Base-by-base conservation (phyloP, 2,113 vertebrate genomes). In the Pleuronectes platessa region DNA sequence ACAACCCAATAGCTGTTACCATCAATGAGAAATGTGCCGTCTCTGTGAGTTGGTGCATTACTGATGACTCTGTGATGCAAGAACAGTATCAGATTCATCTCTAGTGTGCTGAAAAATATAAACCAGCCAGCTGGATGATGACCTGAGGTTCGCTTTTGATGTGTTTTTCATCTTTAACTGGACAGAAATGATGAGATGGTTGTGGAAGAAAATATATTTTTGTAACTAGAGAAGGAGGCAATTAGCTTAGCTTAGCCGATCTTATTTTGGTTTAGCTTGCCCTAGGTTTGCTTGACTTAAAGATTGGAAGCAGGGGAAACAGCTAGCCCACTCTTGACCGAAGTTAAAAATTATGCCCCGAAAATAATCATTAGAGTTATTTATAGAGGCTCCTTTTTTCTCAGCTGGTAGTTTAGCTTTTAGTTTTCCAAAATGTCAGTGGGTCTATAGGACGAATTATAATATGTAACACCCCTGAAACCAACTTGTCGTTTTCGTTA, bases 61-160 rank as follows among this genome's bases (percentile, higher is more conserved):
- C 15, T 78, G 21, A 27, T 65, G 26, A 54, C 9, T 27, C 15
- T 3, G 15, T 40, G 27, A 61, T 71, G 56, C 10, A 62, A 72
- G 47, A 53, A 5, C 5, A 61, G 18, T 5, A 67, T 51, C 18
- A 56, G 26, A 53, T 73, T 42, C 5, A 66, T 69, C 27, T 62
- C 47, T 14, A 65, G 20, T 49, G 5, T 21, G 42, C 4, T 12
- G 40, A 1, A 0, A 8, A 67, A 73, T 61, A 53, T 9, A 20
- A 26, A 71, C 5, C 31, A 54, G 27, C 21, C 20, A 64, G 40
- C 45, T 17, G 45, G 13, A 15, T 49, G 45, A 49, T 15, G 11
- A 45, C 11, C 60, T 7, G 17, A 10, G 23, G 5, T 12, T 40
- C 14, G n/a, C 8, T 51, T 70, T 59, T 9, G 27, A 37, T 37